Conservation (phyloP, 2,113 vertebrate species). For the Hydrochoerus hydrochaeris region DNA sequence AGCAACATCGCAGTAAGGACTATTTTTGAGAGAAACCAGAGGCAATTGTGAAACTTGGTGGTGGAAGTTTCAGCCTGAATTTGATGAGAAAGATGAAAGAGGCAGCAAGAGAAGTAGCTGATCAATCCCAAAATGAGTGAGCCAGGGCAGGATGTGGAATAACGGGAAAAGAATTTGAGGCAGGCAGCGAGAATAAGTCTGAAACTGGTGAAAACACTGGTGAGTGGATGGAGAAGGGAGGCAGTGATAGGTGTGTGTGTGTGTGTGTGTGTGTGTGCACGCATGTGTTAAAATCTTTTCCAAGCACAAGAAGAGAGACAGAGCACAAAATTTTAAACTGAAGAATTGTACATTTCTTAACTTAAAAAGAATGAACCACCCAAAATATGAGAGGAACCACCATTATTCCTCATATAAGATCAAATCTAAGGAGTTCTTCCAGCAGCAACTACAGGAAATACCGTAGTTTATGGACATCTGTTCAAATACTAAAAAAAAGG, state of each 20-base stretch:
- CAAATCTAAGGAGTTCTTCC: not conserved
- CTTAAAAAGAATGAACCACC: not conserved
- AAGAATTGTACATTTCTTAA: not conserved
- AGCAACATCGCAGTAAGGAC: not conserved
- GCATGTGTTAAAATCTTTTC: not conserved
- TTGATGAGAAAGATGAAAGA: not conserved
- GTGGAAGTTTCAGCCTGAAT: not conserved
- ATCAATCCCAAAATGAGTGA: not conserved
- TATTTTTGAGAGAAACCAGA: no score
- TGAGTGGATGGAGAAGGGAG: no score
- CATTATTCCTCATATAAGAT: not conserved
- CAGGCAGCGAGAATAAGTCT: not conserved
- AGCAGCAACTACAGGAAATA: not conserved
- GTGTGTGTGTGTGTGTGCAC: not conserved
- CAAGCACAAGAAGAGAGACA: not conserved
- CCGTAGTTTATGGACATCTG: not conserved
- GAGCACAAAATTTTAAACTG: not conserved
- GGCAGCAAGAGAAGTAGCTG: not conserved
- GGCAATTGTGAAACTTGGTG: fast-evolving
- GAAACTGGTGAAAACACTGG: no score
- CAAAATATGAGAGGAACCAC: not conserved
- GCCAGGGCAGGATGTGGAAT: not conserved
- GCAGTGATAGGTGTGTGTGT: not conserved
- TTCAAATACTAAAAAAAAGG: not conserved
- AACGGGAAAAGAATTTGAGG: no score